phyloP scores from a whole-genome alignment of 2,113 vertebrate species.

The Caranx ignobilis region DNA sequence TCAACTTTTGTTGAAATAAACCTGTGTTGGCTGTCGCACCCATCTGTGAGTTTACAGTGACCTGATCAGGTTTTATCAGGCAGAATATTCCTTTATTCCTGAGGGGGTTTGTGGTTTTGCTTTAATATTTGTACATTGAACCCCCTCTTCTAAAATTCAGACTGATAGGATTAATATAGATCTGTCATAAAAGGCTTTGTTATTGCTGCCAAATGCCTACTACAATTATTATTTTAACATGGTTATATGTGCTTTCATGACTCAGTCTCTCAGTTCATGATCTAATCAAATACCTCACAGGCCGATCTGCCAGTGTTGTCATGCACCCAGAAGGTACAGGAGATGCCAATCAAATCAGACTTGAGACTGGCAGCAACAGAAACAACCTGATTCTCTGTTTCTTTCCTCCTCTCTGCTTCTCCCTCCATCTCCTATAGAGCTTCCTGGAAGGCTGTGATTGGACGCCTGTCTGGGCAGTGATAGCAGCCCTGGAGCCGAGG shows the following conservation, averaged over 20 bases:
- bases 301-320: constrained; percentile 54
- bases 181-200: constrained; percentile 59
- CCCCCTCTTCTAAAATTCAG: constrained; percentile 37
- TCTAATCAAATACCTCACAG: constrained; percentile 60
- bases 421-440: constrained; percentile 81
- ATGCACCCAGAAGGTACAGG: constrained; percentile 58
- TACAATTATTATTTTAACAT: constrained; percentile 60
- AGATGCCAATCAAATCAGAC: constrained; percentile 76
- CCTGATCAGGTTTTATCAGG: constrained; percentile 14
- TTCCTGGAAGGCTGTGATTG: constrained; percentile 91
- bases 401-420: constrained; percentile 58
- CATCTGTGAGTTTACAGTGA: constrained; percentile 16
- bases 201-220: constrained; percentile 63
- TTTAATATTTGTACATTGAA: constrained; percentile 49
- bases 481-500: constrained; percentile 90
- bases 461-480: constrained; percentile 90
- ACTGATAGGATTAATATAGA: constrained; percentile 66
- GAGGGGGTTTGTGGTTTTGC: constrained; percentile 45
- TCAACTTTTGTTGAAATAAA: constrained; percentile 50
- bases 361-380: constrained; percentile 68
- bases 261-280: constrained; percentile 52
- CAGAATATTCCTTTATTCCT: constrained; percentile 39
- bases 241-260: constrained; percentile 59
- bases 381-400: constrained; percentile 72
- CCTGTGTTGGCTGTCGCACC: not conserved